Percentiles rank a stretch among this genome's conserved stretches.
These are phyloP conservation scores for Latrodectus elegans DNA, from an alignment of 2,888 invertebrate species.

Conservation along the genomic window DNA sequence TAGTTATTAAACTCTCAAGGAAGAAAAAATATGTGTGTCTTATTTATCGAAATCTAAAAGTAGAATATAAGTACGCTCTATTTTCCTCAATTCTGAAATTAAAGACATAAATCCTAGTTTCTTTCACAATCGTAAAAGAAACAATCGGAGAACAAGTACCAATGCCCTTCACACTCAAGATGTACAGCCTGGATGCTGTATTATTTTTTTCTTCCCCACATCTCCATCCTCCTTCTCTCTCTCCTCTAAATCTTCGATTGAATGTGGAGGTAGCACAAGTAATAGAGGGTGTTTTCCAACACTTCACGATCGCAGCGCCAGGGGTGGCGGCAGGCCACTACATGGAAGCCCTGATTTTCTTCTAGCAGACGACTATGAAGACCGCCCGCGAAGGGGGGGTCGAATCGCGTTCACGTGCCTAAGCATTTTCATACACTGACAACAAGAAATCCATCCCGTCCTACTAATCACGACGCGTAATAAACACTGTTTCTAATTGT, in stretches of 20 bases:
- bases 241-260: conserved; percentile 37
- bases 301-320: conserved; percentile 55
- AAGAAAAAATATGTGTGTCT: too few relatives aligned
- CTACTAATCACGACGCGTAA: not conserved
- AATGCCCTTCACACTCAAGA: not conserved
- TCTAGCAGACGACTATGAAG: conserved; percentile 59
- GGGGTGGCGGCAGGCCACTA: conserved; percentile 16
- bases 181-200: too few relatives aligned
- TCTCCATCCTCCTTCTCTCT: conserved; percentile 3
- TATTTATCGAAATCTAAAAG: too few relatives aligned
- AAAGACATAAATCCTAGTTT: too few relatives aligned
- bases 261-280: conserved; percentile 3
- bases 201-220: not conserved
- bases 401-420: conserved; percentile 55
- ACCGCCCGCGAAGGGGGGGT: conserved; percentile 66
- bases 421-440: conserved; percentile 36
- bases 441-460: conserved; percentile 49
- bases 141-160: not conserved
- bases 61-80: too few relatives aligned
- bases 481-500: not conserved
- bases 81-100: too few relatives aligned
- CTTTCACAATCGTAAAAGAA: not conserved
- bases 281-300: conserved; percentile 7
- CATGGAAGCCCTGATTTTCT: conserved; percentile 14
- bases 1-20: too few relatives aligned